These are phyloP conservation scores for Synergus gifuensis DNA, from an alignment of 2,888 invertebrate species.

Conservation along the genomic window DNA sequence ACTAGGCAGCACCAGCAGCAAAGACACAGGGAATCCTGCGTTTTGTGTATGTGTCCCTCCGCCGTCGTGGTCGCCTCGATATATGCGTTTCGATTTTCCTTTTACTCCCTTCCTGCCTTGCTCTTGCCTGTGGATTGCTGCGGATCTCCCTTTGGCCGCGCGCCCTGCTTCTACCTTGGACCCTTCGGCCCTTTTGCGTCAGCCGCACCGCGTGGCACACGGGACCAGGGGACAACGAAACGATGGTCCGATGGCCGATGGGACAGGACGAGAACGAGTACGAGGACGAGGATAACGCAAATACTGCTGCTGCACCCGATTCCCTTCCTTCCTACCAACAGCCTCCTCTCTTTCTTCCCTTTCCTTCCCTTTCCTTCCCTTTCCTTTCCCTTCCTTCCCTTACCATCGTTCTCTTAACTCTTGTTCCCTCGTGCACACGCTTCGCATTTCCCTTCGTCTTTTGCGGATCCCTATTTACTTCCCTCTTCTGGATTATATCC, in stretches of 20 bases:
- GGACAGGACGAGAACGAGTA: slow-evolving; percentile 50
- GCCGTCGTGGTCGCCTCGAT: slow-evolving; percentile 66
- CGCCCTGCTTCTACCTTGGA: slow-evolving; percentile 59
- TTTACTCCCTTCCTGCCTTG: slow-evolving; percentile 66
- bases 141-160: slow-evolving; percentile 70
- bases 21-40: slow-evolving; percentile 66
- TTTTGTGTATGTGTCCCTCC: slow-evolving; percentile 65
- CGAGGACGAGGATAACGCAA: slow-evolving; percentile 68
- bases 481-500: slow-evolving; percentile 52
- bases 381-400: slow-evolving; percentile 44
- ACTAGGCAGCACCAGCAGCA: slow-evolving; percentile 61
- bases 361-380: slow-evolving; percentile 42
- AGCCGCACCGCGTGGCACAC: slow-evolving; percentile 74
- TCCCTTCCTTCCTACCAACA: slow-evolving; percentile 53
- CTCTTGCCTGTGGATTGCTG: slow-evolving; percentile 58
- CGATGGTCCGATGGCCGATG: slow-evolving; percentile 44
- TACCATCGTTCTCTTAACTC: not conserved
- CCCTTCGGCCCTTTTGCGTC: slow-evolving; percentile 70
- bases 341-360: slow-evolving; percentile 43
- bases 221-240: slow-evolving; percentile 59
- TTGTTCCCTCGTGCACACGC: slow-evolving; percentile 44
- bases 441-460: slow-evolving; percentile 34
- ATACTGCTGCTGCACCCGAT: slow-evolving; percentile 57
- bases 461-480: slow-evolving; percentile 31
- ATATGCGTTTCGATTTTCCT: slow-evolving; percentile 72